A percentile compares a stretch with the other conserved stretches of the same genome.
Conservation (phyloP, 2,888 invertebrate genomes). For the Incurvaria masculella region DNA sequence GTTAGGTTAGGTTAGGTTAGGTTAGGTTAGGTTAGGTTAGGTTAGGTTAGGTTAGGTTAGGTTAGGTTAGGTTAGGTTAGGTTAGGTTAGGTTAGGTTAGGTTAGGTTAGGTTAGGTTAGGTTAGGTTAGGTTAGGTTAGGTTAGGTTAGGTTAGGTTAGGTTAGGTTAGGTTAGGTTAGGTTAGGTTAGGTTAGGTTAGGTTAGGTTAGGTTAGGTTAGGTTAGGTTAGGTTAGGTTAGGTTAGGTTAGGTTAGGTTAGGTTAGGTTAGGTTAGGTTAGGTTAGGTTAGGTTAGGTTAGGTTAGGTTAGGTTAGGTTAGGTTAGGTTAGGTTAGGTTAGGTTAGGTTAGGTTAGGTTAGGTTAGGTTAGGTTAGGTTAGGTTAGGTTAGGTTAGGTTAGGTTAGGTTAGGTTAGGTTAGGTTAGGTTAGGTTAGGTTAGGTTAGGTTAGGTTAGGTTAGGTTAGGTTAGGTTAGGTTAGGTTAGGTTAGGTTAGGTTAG, state of each 20-base stretch:
- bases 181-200: slow-evolving; percentile 12
- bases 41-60: slow-evolving; percentile 13
- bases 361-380: slow-evolving; percentile 11
- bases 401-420: slow-evolving; percentile 10
- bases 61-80: slow-evolving; percentile 12
- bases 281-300: slow-evolving; percentile 13
- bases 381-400: slow-evolving; percentile 14
- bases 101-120: slow-evolving; percentile 13
- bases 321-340: slow-evolving; percentile 11
- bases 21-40: slow-evolving; percentile 13
- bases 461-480: slow-evolving; percentile 13
- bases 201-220: slow-evolving; percentile 11
- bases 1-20: slow-evolving; percentile 13
- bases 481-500: slow-evolving; percentile 12
- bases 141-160: slow-evolving; percentile 12
- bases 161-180: slow-evolving; percentile 12
- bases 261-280: slow-evolving; percentile 12
- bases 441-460: slow-evolving; percentile 8
- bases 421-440: slow-evolving; percentile 10
- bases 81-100: slow-evolving; percentile 11
- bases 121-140: slow-evolving; percentile 10
- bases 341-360: slow-evolving; percentile 12
- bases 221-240: slow-evolving; percentile 10
- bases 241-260: slow-evolving; percentile 12
- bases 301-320: slow-evolving; percentile 13